A percentile compares a stretch with the other conserved stretches of the same genome.
Evolutionary conservation across 1,140 invertebrate genomes (phyloP).

Genomic region (Zaprionus taronus): DNA sequence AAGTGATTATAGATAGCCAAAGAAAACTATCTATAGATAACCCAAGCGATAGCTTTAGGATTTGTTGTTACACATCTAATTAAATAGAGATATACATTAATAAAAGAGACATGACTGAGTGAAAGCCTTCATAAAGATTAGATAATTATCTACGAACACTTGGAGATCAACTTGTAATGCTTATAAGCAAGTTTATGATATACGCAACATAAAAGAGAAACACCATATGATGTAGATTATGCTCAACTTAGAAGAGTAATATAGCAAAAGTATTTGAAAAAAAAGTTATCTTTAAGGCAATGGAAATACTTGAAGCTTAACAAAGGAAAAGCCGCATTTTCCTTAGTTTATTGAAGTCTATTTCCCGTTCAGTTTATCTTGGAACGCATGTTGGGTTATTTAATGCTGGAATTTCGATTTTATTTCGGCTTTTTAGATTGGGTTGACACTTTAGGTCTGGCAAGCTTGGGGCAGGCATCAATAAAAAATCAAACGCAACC

Average conservation of each 20-base stretch:
- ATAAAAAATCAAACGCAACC: constrained; percentile 49
- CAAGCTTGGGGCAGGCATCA: constrained; percentile 8
- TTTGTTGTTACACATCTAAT: background rate
- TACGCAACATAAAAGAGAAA: background rate
- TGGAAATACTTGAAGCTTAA: background rate
- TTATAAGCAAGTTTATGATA: background rate
- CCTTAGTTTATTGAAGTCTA: constrained; percentile 8
- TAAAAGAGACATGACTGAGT: background rate
- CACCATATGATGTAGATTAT: background rate
- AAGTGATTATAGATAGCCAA: background rate
- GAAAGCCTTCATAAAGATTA: background rate
- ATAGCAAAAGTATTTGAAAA: background rate
- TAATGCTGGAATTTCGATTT: constrained; percentile 21
- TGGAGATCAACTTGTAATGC: background rate
- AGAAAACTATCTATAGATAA: background rate
- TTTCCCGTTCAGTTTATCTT: background rate
- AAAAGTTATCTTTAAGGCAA: background rate
- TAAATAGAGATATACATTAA: background rate
- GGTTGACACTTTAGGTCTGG: constrained; percentile 32
- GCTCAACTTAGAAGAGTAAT: background rate
- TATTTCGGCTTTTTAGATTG: constrained; percentile 19
- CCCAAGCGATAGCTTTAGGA: background rate
- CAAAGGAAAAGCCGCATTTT: background rate
- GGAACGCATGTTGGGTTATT: constrained; percentile 13
- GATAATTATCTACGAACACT: background rate